Evolutionary conservation across 1,140 invertebrate genomes (phyloP).

Genomic region (Brachionus paranguensis): DNA sequence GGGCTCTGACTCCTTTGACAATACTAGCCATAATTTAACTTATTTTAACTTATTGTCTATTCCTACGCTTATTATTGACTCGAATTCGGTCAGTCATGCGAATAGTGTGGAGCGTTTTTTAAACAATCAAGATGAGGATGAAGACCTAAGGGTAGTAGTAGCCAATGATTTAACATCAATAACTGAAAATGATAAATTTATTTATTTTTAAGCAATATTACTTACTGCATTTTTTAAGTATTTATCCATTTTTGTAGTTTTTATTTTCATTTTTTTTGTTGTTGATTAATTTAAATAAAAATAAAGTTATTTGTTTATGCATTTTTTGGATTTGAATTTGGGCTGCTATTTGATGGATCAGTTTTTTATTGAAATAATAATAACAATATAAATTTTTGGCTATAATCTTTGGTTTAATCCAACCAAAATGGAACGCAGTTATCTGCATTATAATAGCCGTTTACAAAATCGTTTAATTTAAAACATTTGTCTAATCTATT

Average conservation of each 20-base stretch:
- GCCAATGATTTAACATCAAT: neutral
- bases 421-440: too few relatives aligned
- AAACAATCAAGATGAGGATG: conserved; percentile 2
- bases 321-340: neutral
- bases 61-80: neutral
- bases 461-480: too few relatives aligned
- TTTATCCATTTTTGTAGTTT: neutral
- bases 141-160: neutral
- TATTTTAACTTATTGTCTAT: conserved; percentile 31
- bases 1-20: neutral
- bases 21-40: neutral
- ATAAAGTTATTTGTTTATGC: neutral
- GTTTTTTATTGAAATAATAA: too few relatives aligned
- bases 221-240: neutral
- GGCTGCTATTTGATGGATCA: too few relatives aligned
- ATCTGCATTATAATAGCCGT: too few relatives aligned
- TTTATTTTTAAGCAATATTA: neutral
- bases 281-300: neutral
- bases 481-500: too few relatives aligned
- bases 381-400: too few relatives aligned
- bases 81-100: neutral
- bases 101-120: conserved; percentile 18
- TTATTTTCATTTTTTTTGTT: neutral
- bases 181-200: conserved; percentile 23
- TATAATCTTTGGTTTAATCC: too few relatives aligned